These are phyloP conservation scores for Colius striatus DNA, from an alignment of 2,113 vertebrate species.

Conservation along the genomic window DNA sequence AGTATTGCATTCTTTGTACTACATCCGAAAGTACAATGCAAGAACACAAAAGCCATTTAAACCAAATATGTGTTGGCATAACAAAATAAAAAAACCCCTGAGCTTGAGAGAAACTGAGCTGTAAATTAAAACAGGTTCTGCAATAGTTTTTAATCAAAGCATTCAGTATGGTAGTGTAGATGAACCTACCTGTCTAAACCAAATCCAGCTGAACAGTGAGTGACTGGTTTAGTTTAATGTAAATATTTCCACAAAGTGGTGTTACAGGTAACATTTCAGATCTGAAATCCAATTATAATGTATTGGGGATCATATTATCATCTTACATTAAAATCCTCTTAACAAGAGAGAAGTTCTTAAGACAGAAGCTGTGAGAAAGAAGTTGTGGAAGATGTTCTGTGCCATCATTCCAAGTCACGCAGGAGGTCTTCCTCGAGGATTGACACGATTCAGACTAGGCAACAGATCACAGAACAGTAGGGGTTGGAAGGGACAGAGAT, in stretches of 20 bases:
- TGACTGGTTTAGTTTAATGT: neutral
- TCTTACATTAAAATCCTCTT: neutral
- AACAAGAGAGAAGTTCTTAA: neutral
- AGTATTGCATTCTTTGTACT: neutral
- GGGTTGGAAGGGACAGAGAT: too few relatives aligned
- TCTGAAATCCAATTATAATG: neutral
- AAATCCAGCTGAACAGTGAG: neutral
- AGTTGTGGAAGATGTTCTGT: neutral
- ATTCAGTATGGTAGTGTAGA: neutral
- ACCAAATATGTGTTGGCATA: neutral
- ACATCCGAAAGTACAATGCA: neutral
- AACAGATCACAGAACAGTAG: neutral
- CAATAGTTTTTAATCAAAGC: neutral
- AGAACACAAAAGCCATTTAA: neutral
- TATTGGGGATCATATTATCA: neutral
- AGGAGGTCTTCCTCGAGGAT: neutral
- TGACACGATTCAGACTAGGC: neutral
- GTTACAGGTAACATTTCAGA: neutral
- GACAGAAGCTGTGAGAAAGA: neutral
- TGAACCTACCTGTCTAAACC: neutral
- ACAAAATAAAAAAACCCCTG: neutral
- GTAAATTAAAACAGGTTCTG: neutral
- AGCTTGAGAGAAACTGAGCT: neutral
- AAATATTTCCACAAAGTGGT: neutral
- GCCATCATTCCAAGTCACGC: neutral